phyloP scores from a whole-genome alignment of 2,113 vertebrate species.

The Paedocypris sp. region DNA sequence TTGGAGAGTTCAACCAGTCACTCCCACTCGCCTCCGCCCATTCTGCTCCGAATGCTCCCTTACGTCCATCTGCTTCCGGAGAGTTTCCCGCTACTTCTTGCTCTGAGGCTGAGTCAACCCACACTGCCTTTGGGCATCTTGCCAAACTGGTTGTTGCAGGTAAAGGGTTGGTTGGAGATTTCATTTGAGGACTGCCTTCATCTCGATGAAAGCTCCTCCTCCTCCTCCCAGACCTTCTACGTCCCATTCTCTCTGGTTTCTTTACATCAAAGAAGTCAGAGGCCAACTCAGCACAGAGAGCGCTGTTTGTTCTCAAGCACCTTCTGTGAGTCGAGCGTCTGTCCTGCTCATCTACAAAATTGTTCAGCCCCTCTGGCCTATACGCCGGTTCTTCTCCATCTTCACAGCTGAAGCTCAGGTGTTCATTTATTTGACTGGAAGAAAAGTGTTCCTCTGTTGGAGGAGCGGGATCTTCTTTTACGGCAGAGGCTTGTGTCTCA shows the following conservation, averaged over 20 bases:
- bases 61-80: neutral
- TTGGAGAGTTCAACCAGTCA: slow-evolving; percentile 32
- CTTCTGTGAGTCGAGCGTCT: too few relatives aligned
- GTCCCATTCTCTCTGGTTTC: slow-evolving; percentile 46
- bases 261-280: neutral
- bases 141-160: slow-evolving; percentile 12
- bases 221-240: slow-evolving; percentile 45
- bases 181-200: slow-evolving; percentile 24
- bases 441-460: slow-evolving; percentile 36
- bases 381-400: slow-evolving; percentile 31
- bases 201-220: slow-evolving; percentile 50
- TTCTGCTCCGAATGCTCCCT: neutral
- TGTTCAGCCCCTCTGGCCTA: slow-evolving; percentile 11
- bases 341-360: too few relatives aligned
- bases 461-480: neutral
- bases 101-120: neutral
- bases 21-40: slow-evolving; percentile 28
- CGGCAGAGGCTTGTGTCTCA: neutral
- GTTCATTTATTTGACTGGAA: slow-evolving; percentile 39
- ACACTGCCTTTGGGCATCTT: slow-evolving; percentile 21
- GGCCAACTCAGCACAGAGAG: too few relatives aligned
- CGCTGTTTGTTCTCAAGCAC: too few relatives aligned
- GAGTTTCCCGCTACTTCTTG: neutral
- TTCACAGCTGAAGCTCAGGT: slow-evolving; percentile 44
- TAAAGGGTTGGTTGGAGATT: slow-evolving; percentile 14